These are phyloP conservation scores for Drosophila anceps DNA, from an alignment of 2,888 invertebrate genomes.

Conservation along the genomic window DNA sequence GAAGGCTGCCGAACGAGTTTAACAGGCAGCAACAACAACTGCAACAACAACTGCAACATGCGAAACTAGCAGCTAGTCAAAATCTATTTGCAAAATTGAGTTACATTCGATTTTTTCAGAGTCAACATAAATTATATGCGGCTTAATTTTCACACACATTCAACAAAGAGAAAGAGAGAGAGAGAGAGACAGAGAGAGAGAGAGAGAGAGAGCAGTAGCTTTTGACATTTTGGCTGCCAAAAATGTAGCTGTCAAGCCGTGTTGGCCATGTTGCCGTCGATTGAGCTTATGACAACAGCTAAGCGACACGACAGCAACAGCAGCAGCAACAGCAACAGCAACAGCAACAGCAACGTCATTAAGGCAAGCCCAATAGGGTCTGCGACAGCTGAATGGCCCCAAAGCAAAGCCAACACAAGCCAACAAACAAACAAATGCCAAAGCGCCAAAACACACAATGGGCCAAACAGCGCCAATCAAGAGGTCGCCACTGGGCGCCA, in stretches of 20 bases:
- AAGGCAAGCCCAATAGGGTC: constrained; percentile 22
- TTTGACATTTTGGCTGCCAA: constrained; percentile 60
- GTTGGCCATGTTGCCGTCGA: constrained; percentile 11
- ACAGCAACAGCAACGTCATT: constrained; percentile 39
- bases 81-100: constrained; percentile 75
- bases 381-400: constrained; percentile 22
- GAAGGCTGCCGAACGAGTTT: constrained; percentile 78
- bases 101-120: constrained; percentile 75
- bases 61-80: constrained; percentile 21
- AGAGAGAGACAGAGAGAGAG: background rate
- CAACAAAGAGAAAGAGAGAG: background rate
- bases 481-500: constrained; percentile 7
- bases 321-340: constrained; percentile 27
- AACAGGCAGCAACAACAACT: constrained; percentile 24
- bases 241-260: constrained; percentile 1
- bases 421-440: constrained; percentile 27
- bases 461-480: constrained; percentile 1
- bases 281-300: constrained; percentile 73
- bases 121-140: constrained; percentile 77
- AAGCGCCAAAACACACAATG: constrained; percentile 9
- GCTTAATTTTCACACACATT: constrained; percentile 66
- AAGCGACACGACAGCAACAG: constrained; percentile 28
- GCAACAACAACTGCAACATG: constrained; percentile 3
- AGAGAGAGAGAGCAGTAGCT: background rate
- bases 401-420: background rate